phyloP scores from a whole-genome alignment of 2,888 invertebrate genomes.

The Lycocerus yunnanus region DNA sequence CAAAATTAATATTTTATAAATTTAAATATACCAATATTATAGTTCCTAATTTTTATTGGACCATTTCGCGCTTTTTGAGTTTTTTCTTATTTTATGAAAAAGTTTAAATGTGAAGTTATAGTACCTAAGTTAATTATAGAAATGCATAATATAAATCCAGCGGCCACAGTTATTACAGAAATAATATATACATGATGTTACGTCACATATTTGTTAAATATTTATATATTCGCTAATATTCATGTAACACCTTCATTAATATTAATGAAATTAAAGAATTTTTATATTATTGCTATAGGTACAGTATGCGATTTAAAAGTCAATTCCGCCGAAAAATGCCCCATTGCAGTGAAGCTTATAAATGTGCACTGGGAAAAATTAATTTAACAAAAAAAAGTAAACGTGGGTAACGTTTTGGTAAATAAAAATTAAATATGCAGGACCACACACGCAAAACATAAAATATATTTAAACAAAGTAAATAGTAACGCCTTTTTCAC shows the following conservation, averaged over 20 bases:
- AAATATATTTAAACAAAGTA: background rate
- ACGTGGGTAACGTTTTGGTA: background rate
- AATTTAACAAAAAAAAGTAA: background rate
- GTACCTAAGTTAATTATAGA: background rate
- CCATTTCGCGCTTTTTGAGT: too few species aligned
- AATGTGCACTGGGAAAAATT: background rate
- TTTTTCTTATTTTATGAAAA: too few species aligned
- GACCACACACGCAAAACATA: background rate
- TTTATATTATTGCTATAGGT: background rate
- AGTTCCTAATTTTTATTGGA: background rate
- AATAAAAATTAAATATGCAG: background rate
- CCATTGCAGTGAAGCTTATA: background rate
- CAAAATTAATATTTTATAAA: background rate
- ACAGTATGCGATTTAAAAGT: background rate
- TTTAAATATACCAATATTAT: background rate
- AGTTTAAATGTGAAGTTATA: too few species aligned
- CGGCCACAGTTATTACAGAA: background rate
- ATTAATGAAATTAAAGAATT: background rate
- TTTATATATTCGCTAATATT: background rate
- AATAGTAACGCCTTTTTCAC: background rate
- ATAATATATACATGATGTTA: background rate
- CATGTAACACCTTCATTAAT: background rate
- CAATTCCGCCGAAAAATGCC: background rate
- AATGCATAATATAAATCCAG: background rate
- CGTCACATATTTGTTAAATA: background rate